Evolutionary conservation across 2,113 vertebrate species (phyloP).

Genomic region (Epinephelus lanceolatus): DNA sequence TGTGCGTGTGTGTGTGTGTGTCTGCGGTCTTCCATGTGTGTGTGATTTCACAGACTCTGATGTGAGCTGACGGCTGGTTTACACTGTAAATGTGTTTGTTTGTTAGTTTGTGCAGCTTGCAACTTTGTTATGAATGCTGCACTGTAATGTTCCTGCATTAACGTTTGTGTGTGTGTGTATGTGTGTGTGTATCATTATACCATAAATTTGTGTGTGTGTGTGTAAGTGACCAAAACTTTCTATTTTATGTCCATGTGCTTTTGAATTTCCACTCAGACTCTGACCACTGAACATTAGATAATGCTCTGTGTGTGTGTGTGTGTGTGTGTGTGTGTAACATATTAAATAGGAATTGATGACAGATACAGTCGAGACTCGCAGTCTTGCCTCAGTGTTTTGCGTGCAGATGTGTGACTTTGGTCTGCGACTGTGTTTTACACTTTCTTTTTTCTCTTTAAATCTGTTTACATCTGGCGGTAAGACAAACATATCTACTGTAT

Average conservation of each 20-base stretch:
- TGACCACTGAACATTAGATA: constrained; percentile 3
- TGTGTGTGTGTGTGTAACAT: constrained; percentile 26
- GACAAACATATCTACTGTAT: not conserved
- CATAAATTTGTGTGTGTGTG: not conserved
- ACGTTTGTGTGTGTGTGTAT: constrained; percentile 1
- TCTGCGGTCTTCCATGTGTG: constrained; percentile 24
- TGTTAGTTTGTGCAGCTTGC: constrained; percentile 34
- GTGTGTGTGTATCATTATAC: constrained; percentile 6
- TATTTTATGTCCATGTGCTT: constrained; percentile 16
- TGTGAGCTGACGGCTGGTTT: constrained; percentile 53
- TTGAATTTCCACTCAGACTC: constrained; percentile 34
- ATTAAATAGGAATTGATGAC: constrained; percentile 20
- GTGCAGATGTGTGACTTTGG: constrained; percentile 4
- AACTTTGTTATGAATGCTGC: constrained; percentile 15
- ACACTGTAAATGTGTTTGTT: constrained; percentile 53
- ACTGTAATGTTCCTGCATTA: not conserved
- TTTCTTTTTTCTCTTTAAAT: not conserved
- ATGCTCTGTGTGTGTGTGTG: constrained; percentile 10
- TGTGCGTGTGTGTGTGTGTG: constrained; percentile 32
- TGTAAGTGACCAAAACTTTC: not conserved
- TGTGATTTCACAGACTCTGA: constrained; percentile 39
- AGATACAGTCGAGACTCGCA: not conserved
- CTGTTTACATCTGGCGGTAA: not conserved
- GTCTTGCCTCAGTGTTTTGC: not conserved
- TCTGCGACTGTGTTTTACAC: not conserved